These are phyloP conservation scores for Chloropsis cyanopogon DNA, from an alignment of 2,113 vertebrate species.

Conservation along the genomic window DNA sequence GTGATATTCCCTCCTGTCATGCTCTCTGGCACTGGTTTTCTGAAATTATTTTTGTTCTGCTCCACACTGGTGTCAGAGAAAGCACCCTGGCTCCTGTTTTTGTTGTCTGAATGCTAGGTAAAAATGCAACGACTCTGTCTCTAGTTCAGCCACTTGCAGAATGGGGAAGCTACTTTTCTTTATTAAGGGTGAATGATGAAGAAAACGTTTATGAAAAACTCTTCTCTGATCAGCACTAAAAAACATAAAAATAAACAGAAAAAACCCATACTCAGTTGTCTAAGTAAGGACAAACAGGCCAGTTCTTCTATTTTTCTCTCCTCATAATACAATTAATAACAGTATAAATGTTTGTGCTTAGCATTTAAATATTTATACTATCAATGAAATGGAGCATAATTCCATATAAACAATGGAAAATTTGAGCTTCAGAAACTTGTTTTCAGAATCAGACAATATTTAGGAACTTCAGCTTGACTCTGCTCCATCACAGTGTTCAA, in stretches of 20 bases:
- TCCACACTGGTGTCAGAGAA: not conserved
- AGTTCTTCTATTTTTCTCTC: not conserved
- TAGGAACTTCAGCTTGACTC: not conserved
- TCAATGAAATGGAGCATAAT: not conserved
- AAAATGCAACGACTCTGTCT: not conserved
- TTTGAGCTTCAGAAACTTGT: not conserved
- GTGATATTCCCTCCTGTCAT: not conserved
- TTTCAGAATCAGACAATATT: not conserved
- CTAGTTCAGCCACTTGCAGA: not conserved
- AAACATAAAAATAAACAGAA: not conserved
- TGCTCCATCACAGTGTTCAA: not conserved
- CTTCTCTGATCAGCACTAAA: not conserved
- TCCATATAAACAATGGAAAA: not conserved
- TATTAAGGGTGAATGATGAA: not conserved
- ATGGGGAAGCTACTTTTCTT: not conserved
- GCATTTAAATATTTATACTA: not conserved
- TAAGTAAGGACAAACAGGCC: not conserved
- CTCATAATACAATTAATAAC: not conserved
- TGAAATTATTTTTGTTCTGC: not conserved
- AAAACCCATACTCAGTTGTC: not conserved
- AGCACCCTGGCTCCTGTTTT: not conserved
- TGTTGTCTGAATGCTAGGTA: not conserved
- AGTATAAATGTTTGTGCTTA: not conserved
- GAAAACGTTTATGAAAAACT: not conserved
- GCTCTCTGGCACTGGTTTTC: not conserved